Evolutionary conservation across 2,797 vertebrate species (phyloP), one percentile per base, ranked within the genome.

Genomic region (Chloroceryle amazona): DNA sequence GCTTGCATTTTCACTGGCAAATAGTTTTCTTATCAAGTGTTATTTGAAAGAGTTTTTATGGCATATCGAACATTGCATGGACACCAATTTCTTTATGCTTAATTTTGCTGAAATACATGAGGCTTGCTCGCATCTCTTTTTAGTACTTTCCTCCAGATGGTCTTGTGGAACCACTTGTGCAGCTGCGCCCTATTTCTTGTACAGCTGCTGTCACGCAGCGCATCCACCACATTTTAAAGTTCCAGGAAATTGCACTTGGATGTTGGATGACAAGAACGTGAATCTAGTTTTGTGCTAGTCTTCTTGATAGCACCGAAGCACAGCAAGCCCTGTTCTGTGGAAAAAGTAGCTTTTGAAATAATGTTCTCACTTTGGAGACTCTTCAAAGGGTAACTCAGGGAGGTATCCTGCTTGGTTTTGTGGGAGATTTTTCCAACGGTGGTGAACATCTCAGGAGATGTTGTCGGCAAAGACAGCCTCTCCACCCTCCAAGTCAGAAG

Each of bases 21-120:
- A 86, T 97, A 97, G 87, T 97, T 98, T 98, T 98, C 96, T 97
- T 97, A 98, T 92, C 89, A 84, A 79, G 73, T 62, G 92, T 91
- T 95, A 94, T 94, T 97, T 97, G 96, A 75, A 95, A 65, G 65
- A 75, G 82, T 73, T 97, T 98, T 93, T 98, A 98, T 96, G 82
- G 86, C 91, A 68, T 97, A 97, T 97, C 90, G 90, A 86, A 89
- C 91, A 81, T 72, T 95, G 98, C 98, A 98, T 98, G 98, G 86
- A 94, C 90, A 87, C 95, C 44, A 33, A 39, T 94, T 97, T 91
- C 89, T 89, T 96, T 95, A 85, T 37, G 92, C 93, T 91, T 98
- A 81, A 80, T 97, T 97, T 97, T 96, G 84, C 89, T 93, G 95
- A 73, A 94, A 49, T 81, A 84, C 94, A 95, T 2, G 1, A 89